phyloP scores from a whole-genome alignment of 2,113 vertebrate genomes.

The Esox niger region DNA sequence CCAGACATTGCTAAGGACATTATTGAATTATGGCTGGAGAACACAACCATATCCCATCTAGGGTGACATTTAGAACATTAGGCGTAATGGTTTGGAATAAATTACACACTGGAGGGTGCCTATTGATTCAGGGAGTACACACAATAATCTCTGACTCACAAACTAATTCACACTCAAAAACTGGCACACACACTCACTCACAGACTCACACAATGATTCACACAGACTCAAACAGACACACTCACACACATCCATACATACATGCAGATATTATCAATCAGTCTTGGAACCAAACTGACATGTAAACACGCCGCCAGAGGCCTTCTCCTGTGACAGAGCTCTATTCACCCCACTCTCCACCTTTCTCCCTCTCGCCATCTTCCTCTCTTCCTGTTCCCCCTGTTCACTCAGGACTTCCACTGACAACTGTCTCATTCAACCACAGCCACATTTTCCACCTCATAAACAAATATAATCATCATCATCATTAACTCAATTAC shows the following conservation, averaged over 20 bases:
- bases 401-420: slow-evolving; percentile 6
- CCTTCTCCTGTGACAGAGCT: slow-evolving; percentile 53
- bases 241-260: slow-evolving; percentile 11
- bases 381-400: slow-evolving; percentile 5
- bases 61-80: slow-evolving; percentile 22
- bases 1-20: slow-evolving; percentile 20
- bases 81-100: slow-evolving; percentile 26
- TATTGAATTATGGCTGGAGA: slow-evolving; percentile 32
- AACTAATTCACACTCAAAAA: background rate
- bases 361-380: slow-evolving; percentile 31
- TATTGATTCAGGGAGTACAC: slow-evolving; percentile 21
- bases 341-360: slow-evolving; percentile 52
- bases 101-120: slow-evolving; percentile 1
- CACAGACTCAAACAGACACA: background rate
- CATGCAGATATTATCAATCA: slow-evolving; percentile 49
- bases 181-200: background rate
- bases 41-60: slow-evolving; percentile 22
- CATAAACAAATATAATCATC: slow-evolving; percentile 65
- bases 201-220: background rate
- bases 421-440: slow-evolving; percentile 62
- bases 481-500: slow-evolving; percentile 55
- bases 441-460: slow-evolving; percentile 50
- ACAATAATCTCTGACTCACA: background rate
- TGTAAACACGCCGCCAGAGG: slow-evolving; percentile 66
- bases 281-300: slow-evolving; percentile 47